Percentiles rank a stretch among this genome's conserved stretches.
These are phyloP conservation scores for Cyclophora albipunctata DNA, from an alignment of 2,888 invertebrate species.

Conservation along the genomic window DNA sequence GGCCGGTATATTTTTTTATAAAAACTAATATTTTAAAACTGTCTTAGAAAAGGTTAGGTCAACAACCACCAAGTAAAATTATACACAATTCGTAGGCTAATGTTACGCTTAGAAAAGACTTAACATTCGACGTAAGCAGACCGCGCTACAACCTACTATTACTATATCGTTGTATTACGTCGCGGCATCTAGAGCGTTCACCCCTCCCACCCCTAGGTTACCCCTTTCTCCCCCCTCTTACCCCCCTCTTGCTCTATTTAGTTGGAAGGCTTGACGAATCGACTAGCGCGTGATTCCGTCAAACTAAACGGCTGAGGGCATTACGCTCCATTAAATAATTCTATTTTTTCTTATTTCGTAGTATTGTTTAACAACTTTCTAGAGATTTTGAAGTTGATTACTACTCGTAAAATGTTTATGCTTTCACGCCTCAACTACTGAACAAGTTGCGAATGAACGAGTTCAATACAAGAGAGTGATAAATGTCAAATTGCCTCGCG, in stretches of 20 bases:
- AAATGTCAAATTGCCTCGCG: no score
- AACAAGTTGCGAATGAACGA: no score
- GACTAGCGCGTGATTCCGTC: constrained; percentile 35
- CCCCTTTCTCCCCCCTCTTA: constrained; percentile 19
- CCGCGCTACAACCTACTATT: constrained; percentile 39
- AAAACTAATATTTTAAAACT: no score
- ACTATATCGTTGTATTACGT: constrained; percentile 34
- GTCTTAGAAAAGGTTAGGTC: no score
- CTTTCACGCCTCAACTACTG: no score
- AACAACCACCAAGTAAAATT: no score
- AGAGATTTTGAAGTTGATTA: no score
- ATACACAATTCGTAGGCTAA: no score
- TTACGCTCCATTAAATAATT: constrained; percentile 37
- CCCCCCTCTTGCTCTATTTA: constrained; percentile 1
- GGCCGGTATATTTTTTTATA: no score
- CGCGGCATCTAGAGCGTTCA: constrained; percentile 46
- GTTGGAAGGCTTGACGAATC: constrained; percentile 47
- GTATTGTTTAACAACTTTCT: no score
- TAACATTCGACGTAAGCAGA: constrained; percentile 32
- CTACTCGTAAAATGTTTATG: no score
- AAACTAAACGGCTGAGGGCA: constrained; percentile 31
- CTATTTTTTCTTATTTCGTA: constrained; percentile 20
- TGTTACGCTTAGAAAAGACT: not conserved
- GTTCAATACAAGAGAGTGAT: no score
- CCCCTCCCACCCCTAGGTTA: constrained; percentile 14